Conservation (phyloP, 92 coral and sea anemone species). For the Phenganax stokvisi region DNA sequence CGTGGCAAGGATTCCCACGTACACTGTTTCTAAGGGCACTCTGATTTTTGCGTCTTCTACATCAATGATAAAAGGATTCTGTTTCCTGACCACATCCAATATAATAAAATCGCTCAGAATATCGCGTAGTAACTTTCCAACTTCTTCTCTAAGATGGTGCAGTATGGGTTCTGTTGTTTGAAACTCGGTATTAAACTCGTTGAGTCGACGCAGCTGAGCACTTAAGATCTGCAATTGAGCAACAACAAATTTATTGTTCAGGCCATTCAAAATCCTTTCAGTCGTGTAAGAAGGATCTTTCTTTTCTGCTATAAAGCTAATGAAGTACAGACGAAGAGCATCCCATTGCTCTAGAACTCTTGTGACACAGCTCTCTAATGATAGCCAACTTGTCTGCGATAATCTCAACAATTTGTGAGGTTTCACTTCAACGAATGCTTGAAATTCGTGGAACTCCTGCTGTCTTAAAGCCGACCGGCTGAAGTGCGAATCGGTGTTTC, state of each 20-base stretch:
- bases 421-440: conserved; percentile 46
- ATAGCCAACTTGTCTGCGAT: conserved; percentile 52
- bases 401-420: conserved; percentile 44
- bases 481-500: conserved; percentile 46
- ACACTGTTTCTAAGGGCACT: not conserved
- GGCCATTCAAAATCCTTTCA: not conserved
- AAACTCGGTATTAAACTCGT: conserved; percentile 12
- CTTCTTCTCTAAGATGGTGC: conserved; percentile 6
- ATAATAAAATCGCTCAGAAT: not conserved
- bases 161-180: conserved; percentile 1
- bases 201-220: not conserved
- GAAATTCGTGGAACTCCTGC: conserved; percentile 40
- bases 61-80: conserved; percentile 3
- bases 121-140: not conserved
- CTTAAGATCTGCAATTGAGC: not conserved
- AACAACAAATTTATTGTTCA: not conserved
- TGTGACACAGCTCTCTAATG: conserved; percentile 46
- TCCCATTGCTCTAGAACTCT: conserved; percentile 55
- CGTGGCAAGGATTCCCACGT: conserved; percentile 9
- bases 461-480: conserved; percentile 44
- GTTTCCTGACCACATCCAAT: not conserved
- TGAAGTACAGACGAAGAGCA: conserved; percentile 48
- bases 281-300: conserved; percentile 15
- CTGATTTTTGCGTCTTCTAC: not conserved
- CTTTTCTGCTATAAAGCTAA: not conserved